Base-by-base conservation (phyloP, 2,113 vertebrate species). In the Cariama cristata region DNA sequence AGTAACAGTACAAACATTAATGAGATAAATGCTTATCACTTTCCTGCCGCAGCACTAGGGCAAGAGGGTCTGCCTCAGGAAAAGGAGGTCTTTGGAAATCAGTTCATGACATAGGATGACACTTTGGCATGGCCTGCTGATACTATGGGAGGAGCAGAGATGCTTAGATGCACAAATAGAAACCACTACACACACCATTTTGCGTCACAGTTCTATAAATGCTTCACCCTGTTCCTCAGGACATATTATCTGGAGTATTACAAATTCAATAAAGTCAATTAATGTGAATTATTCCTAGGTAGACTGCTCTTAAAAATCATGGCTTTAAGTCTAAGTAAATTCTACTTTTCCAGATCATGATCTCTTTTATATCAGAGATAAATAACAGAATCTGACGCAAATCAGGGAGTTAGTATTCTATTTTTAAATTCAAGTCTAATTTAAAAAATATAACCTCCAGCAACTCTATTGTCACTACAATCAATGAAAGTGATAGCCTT, bases 201-300 rank as follows among this genome's bases (percentile, higher is more conserved):
- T 72, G 88, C 40, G 1, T 95, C 90, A 96, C 8, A 7, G 35
- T 55, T 90, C 93, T 96, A 95, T 79, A 94, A 96, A 95, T 69
- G 56, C 8, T 92, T 97, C 56, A 52, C 44, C 59, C 30, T 75
- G 32, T 72, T 95, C 91, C 88, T 91, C 44, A 47, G 86, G 91
- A 87, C 56, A 32, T 75, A 72, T 72, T 93, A 94, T 87, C 69
- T 91, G 28, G 69, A 93, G 69, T 66, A 87, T 91, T 91, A 91
- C 79, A 94, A 92, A 95, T 94, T 79, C 83, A 89, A 91, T 93
- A 92, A 92, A 92, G 53, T 82, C 84, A 95, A 92, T 95, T 96
- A 94, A 96, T 72, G 49, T 75, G 86, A 91, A 91, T 88, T 95
- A 94, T 92, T 93, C 97, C 93, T 87, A 94, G 86, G 62, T 38